Percentiles rank a stretch among this genome's conserved stretches.
These are phyloP conservation scores for Ophraella communa DNA, from an alignment of 2,888 invertebrate genomes.

Conservation along the genomic window DNA sequence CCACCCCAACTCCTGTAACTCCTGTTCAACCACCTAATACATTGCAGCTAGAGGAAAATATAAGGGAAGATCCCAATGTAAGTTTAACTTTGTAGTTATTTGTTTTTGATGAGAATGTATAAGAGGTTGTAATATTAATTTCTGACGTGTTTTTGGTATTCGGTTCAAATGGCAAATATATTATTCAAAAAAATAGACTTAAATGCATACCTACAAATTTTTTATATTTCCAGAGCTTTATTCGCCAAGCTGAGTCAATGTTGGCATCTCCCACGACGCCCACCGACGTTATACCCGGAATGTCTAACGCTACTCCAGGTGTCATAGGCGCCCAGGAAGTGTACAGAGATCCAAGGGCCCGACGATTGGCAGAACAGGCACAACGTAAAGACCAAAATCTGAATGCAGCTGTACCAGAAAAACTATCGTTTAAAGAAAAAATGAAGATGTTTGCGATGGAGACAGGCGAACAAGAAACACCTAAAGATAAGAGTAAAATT, in stretches of 20 bases:
- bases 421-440: conserved; percentile 96
- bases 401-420: conserved; percentile 81
- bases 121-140: too few species aligned
- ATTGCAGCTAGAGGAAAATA: conserved; percentile 59
- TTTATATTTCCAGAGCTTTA: conserved; percentile 69
- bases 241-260: conserved; percentile 80
- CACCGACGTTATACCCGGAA: conserved; percentile 62
- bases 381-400: conserved; percentile 66
- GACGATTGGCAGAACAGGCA: conserved; percentile 81
- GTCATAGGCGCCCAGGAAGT: conserved; percentile 99
- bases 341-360: conserved; percentile 91
- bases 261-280: conserved; percentile 79
- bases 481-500: conserved; percentile 94
- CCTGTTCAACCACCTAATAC: conserved; percentile 55
- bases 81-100: conserved; percentile 56
- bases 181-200: too few species aligned
- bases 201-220: too few species aligned
- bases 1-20: conserved; percentile 2
- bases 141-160: too few species aligned
- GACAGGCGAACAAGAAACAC: conserved; percentile 90
- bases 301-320: conserved; percentile 79
- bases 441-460: conserved; percentile 99
- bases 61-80: conserved; percentile 84
- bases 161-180: too few species aligned
- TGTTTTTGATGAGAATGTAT: too few species aligned